phyloP scores from a whole-genome alignment of 2,113 vertebrate species.

The Psilopsiagon aurifrons region DNA sequence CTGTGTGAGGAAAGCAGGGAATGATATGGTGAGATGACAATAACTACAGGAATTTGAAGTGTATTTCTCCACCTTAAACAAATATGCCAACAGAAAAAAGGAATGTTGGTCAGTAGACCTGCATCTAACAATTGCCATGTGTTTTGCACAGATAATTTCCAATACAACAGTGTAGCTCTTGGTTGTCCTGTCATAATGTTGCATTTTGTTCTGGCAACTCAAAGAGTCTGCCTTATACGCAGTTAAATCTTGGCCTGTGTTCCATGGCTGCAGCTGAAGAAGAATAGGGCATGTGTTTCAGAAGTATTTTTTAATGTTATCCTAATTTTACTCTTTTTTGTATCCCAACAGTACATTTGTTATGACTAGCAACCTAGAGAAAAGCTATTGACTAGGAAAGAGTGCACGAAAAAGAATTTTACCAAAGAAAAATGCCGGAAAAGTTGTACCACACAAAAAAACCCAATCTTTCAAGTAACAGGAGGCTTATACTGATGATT shows the following conservation, averaged over 20 bases:
- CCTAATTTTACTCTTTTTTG: background rate
- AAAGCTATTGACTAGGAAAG: background rate
- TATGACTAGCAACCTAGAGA: background rate
- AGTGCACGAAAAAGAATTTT: background rate
- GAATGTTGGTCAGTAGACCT: background rate
- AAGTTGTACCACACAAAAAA: background rate
- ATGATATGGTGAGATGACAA: background rate
- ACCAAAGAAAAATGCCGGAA: background rate
- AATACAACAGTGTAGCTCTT: background rate
- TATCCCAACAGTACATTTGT: background rate
- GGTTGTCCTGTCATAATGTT: background rate
- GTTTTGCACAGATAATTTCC: background rate
- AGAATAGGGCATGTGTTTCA: background rate
- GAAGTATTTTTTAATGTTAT: background rate
- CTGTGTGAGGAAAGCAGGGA: background rate
- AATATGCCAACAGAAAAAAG: background rate
- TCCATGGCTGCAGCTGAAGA: background rate
- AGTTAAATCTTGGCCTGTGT: background rate
- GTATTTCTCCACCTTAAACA: background rate
- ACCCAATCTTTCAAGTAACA: fast-evolving
- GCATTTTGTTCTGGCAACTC: background rate
- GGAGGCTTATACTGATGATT: background rate
- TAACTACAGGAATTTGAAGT: background rate
- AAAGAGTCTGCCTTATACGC: background rate
- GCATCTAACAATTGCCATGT: background rate